Evolutionary conservation across 2,113 vertebrate species (phyloP).

Genomic region (Aramus guarauna): DNA sequence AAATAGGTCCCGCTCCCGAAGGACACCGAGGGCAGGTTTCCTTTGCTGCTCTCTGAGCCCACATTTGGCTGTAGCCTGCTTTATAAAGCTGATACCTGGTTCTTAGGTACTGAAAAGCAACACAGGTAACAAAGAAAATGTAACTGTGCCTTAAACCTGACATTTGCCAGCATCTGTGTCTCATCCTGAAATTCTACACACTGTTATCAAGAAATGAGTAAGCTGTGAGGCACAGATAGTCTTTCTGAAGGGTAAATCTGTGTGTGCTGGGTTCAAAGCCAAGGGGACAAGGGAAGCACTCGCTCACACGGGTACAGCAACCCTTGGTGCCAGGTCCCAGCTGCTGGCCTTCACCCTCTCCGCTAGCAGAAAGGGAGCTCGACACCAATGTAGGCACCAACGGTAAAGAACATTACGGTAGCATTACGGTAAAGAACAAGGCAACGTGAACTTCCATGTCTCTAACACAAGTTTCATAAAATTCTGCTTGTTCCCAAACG

Average conservation of each 20-base stretch:
- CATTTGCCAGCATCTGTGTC: not conserved
- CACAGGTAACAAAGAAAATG: not conserved
- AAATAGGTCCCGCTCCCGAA: not conserved
- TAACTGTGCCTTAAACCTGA: not conserved
- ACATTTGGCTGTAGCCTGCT: accelerated
- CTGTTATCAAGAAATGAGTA: not conserved
- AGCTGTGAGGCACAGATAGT: not conserved
- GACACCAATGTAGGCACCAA: accelerated
- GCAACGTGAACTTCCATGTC: accelerated
- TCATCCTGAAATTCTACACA: not conserved
- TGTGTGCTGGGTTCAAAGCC: not conserved
- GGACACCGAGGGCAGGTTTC: not conserved
- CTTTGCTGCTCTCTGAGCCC: not conserved
- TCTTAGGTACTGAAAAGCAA: not conserved
- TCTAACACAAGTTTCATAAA: not conserved
- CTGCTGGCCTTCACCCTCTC: not conserved
- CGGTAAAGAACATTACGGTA: not conserved
- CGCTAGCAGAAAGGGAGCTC: not conserved
- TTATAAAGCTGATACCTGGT: not conserved
- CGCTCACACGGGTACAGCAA: accelerated
- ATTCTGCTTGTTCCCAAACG: not conserved
- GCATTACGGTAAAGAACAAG: not conserved
- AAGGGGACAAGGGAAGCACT: accelerated
- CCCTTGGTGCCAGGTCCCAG: not conserved
- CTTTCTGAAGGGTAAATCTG: not conserved